Conservation (phyloP, 2,888 invertebrate genomes). For the Camponotus fellah region DNA sequence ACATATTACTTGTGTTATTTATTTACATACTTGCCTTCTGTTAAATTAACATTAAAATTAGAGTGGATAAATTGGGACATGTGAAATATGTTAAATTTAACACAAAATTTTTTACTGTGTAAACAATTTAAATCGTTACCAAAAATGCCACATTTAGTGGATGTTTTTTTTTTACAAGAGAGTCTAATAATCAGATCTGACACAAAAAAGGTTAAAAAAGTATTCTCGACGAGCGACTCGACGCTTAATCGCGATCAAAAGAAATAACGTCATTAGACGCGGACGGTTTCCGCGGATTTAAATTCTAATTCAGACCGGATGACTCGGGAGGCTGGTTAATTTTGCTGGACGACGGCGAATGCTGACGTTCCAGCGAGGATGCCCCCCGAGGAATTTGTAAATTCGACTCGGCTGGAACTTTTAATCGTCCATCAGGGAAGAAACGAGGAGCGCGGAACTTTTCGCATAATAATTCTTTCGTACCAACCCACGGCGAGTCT, state of each 20-base stretch:
- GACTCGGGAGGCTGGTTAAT: slow-evolving; percentile 67
- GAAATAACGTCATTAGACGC: slow-evolving; percentile 76
- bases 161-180: no score
- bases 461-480: slow-evolving; percentile 80
- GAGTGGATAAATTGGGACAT: no score
- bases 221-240: slow-evolving; percentile 14
- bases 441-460: slow-evolving; percentile 78
- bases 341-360: slow-evolving; percentile 66
- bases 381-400: slow-evolving; percentile 80
- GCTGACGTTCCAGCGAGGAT: slow-evolving; percentile 54
- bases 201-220: background rate
- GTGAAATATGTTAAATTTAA: no score
- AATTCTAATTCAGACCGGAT: slow-evolving; percentile 75
- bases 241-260: slow-evolving; percentile 65
- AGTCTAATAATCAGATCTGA: no score
- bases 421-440: slow-evolving; percentile 82
- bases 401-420: slow-evolving; percentile 80
- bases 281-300: slow-evolving; percentile 75
- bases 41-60: no score
- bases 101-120: no score
- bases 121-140: no score
- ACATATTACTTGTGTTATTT: no score
- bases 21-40: no score
- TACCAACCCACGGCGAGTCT: slow-evolving; percentile 43
- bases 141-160: no score